These are phyloP conservation scores for Anas platyrhynchos DNA, from an alignment of 2,113 vertebrate species.

Conservation along the genomic window DNA sequence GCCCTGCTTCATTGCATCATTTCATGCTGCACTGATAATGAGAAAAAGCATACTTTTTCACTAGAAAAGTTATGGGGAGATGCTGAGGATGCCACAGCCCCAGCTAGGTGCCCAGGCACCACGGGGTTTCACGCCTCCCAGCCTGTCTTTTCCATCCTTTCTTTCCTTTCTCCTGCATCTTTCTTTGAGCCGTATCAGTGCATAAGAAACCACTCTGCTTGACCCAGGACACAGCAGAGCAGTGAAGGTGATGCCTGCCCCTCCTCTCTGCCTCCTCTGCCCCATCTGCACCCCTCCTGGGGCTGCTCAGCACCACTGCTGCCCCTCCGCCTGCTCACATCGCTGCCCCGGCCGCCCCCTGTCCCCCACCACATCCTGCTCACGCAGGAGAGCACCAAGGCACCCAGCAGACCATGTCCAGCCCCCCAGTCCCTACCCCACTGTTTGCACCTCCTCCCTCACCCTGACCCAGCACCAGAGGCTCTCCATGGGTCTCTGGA, in stretches of 20 bases:
- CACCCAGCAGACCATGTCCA: rapidly evolving
- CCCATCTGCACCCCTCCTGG: neutral
- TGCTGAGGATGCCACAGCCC: neutral
- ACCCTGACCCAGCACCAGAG: too few relatives aligned
- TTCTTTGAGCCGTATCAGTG: neutral
- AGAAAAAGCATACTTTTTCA: neutral
- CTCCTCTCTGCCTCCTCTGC: neutral
- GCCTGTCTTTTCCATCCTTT: neutral
- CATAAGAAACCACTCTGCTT: neutral
- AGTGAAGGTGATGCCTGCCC: rapidly evolving
- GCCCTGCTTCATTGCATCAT: neutral
- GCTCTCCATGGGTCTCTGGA: too few relatives aligned
- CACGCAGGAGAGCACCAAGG: rapidly evolving
- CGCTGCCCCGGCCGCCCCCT: neutral
- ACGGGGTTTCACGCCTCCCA: neutral
- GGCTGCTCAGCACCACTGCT: neutral
- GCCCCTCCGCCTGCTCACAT: neutral
- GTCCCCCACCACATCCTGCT: neutral
- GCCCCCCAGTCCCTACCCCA: neutral
- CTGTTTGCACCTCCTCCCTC: too few relatives aligned
- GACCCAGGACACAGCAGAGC: rapidly evolving
- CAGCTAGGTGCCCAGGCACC: neutral
- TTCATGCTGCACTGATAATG: neutral
- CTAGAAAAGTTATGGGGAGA: rapidly evolving
- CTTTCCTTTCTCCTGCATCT: neutral